These are phyloP conservation scores for Ceriagrion tenellum DNA, from an alignment of 2,888 invertebrate species.

Conservation along the genomic window DNA sequence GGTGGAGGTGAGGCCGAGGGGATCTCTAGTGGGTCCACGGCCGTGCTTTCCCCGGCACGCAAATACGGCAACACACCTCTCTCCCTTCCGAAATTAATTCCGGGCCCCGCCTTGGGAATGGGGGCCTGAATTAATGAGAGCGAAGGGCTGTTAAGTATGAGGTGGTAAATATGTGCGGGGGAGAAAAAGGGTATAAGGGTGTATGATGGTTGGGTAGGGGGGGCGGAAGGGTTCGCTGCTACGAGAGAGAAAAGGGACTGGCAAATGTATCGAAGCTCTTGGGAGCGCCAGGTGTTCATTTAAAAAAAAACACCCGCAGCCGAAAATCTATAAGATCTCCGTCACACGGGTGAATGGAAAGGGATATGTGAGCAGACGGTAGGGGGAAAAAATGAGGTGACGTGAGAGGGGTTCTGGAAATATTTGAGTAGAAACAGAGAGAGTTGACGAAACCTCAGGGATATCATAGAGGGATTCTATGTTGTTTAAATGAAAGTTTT, in stretches of 20 bases:
- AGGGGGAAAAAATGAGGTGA: too few relatives aligned
- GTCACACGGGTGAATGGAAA: too few relatives aligned
- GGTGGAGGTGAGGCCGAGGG: background rate
- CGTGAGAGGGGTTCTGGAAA: too few relatives aligned
- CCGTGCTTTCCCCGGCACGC: background rate
- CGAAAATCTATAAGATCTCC: background rate
- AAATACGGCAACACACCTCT: background rate
- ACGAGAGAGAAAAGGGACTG: too few relatives aligned
- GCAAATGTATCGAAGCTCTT: too few relatives aligned
- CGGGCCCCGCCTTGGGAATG: background rate
- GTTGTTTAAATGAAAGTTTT: too few relatives aligned
- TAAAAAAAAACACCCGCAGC: background rate
- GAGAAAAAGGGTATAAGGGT: too few relatives aligned
- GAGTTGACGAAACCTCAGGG: too few relatives aligned
- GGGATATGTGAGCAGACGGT: too few relatives aligned
- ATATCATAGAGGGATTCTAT: too few relatives aligned
- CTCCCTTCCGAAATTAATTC: background rate
- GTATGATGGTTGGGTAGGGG: background rate
- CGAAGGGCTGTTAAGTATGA: background rate
- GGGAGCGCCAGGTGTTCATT: background rate
- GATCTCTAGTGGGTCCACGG: background rate
- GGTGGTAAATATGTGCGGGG: background rate
- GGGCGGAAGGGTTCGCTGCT: too few relatives aligned
- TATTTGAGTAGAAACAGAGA: too few relatives aligned
- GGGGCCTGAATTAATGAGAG: constrained; percentile 16